Percentiles rank a stretch among this genome's conserved stretches.
Conservation (phyloP, 1,140 invertebrate species). For the Bombus impatiens region DNA sequence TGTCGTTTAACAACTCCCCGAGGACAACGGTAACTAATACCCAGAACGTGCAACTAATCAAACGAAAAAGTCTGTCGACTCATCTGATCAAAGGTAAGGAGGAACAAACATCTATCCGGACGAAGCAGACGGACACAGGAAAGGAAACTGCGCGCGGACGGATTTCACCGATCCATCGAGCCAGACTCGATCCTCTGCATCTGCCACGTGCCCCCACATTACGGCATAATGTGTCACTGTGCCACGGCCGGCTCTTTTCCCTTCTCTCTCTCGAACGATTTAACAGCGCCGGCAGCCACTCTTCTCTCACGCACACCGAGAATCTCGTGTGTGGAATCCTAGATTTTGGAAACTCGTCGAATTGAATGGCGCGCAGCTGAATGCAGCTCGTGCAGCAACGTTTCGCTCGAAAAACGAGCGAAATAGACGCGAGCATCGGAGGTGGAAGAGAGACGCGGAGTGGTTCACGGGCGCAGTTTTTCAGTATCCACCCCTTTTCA, state of each 20-base stretch:
- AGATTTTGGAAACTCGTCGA: constrained; percentile 77
- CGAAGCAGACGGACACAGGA: background rate
- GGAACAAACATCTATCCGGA: background rate
- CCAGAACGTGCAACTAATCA: too few species aligned
- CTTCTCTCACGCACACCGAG: constrained; percentile 44
- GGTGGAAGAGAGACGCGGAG: constrained; percentile 30
- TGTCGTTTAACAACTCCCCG: background rate
- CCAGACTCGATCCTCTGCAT: constrained; percentile 73
- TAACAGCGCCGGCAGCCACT: constrained; percentile 57
- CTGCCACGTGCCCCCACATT: constrained; percentile 80
- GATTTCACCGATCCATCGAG: constrained; percentile 54
- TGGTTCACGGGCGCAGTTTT: constrained; percentile 57
- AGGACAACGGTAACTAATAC: background rate
- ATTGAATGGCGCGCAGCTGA: constrained; percentile 76
- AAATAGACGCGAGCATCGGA: background rate
- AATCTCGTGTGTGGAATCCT: constrained; percentile 71
- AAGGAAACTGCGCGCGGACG: constrained; percentile 45
- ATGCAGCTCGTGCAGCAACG: constrained; percentile 69
- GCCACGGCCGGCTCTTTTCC: constrained; percentile 65
- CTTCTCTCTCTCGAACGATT: constrained; percentile 61
- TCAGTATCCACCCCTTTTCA: constrained; percentile 46
- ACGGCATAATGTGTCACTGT: constrained; percentile 81
- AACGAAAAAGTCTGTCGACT: constrained; percentile 10
- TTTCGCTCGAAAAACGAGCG: constrained; percentile 1
- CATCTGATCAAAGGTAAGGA: background rate